Percentiles rank a stretch among this genome's conserved stretches.
These are phyloP conservation scores for Orchesella flavescens DNA, from an alignment of 2,888 invertebrate species.

Conservation along the genomic window DNA sequence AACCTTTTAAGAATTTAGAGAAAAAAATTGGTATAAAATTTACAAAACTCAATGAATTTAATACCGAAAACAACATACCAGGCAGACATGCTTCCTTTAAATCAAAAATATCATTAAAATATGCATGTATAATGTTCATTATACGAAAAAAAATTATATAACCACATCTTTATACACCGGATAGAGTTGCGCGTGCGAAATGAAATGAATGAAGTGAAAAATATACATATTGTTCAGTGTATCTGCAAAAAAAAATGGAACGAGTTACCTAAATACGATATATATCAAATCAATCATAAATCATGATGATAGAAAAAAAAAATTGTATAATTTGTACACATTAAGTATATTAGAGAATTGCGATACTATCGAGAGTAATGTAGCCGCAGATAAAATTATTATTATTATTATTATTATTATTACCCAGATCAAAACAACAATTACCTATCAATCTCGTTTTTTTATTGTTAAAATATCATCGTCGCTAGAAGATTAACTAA, in stretches of 20 bases:
- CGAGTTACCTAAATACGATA: slow-evolving; percentile 36
- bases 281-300: slow-evolving; percentile 9
- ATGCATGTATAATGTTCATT: not conserved
- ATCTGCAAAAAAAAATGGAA: slow-evolving; percentile 4
- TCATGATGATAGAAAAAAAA: not conserved
- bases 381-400: too few species aligned
- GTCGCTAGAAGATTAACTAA: too few species aligned
- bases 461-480: too few species aligned
- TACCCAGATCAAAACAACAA: too few species aligned
- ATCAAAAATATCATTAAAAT: slow-evolving; percentile 12
- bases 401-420: too few species aligned
- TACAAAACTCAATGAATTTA: slow-evolving; percentile 1
- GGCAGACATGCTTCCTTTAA: slow-evolving; percentile 21
- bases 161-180: not conserved
- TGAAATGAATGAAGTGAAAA: not conserved
- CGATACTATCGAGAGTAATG: too few species aligned
- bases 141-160: not conserved
- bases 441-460: too few species aligned
- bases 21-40: too few species aligned
- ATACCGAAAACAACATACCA: slow-evolving; percentile 5
- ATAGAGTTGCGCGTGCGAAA: too few species aligned
- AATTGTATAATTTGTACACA: not conserved
- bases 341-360: not conserved
- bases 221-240: not conserved
- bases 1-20: too few species aligned